A percentile compares a stretch with the other conserved stretches of the same genome.
Conservation (phyloP, 1,140 invertebrate genomes). For the fruit fly (Drosophila melanogaster) region Release_6_plus_ISO1_MT NT_033777.3:9602001-9602500, state of each 20-base stretch:
- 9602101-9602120: neutral
- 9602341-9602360: conserved; percentile 21
- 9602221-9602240: neutral
- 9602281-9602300: conserved; percentile 29
- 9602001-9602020: conserved; percentile 41
- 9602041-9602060: conserved; percentile 51
- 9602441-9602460: conserved; percentile 39
- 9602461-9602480: conserved; percentile 12
- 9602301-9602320: conserved; percentile 12
- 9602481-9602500: conserved; percentile 23
- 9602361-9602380: conserved; percentile 55
- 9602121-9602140: neutral
- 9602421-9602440: conserved; percentile 13
- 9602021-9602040: conserved; percentile 36
- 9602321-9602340: conserved; percentile 30
- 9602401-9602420: conserved; percentile 27
- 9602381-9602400: conserved; percentile 59
- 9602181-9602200: too few relatives aligned
- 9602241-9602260: neutral
- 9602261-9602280: conserved; percentile 10
- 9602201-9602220: neutral
- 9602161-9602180: too few relatives aligned
- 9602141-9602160: too few relatives aligned
- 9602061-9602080: conserved; percentile 34
- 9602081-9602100: conserved; percentile 46